Base-by-base conservation (phyloP, 2,113 vertebrate genomes). In the Hippopotamus amphibius region DNA sequence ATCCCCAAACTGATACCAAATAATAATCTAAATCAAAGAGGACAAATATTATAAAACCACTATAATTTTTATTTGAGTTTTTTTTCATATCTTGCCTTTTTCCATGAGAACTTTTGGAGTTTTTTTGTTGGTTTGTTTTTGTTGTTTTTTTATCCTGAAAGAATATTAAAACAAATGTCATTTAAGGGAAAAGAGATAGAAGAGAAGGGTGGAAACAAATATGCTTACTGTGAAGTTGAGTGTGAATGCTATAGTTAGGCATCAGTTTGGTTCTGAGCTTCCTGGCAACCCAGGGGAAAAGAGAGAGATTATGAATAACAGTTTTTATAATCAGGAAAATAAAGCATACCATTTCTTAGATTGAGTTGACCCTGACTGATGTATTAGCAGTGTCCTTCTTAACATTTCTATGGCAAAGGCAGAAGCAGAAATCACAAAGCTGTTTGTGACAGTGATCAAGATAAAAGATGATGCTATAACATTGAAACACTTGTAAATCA, bases 231-330 rank as follows among this genome's bases (percentile, higher is more conserved):
- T 26, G 21, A 66, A 19, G n/a, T 12, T 77, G 80, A 61, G 69
- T 11, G 12, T 41, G 16, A 86, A 57, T 55, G 2, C 65, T 94
- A 1, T 59, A 37, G 1, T 87, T 87, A 57, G 6, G 2, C 71
- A 55, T 69, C n/a, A 28, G 4, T 93, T 90, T 97, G 71, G 15
- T 90, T 65, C 48, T 82, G 22, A 71, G 28, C 55, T 95, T 96
- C 77, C 71, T 88, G 66, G 33, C 24, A 90, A 24, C 68, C 11
- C 46, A 37, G 57, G 5, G 2, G 43, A 53, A 84, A 65, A 50
- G 30, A 41, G 24, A 90, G 48, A 41, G 17, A 17, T 22, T 84
- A 33, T 26, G n/a, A 91, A 61, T 71, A 84, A 37, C 3, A 43
- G 69, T 59, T 57, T 93, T 90, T 28, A 53, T 82, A 87, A 76